Evolutionary conservation across 2,797 vertebrate genomes (phyloP).

Genomic region (Harpagifer antarcticus): DNA sequence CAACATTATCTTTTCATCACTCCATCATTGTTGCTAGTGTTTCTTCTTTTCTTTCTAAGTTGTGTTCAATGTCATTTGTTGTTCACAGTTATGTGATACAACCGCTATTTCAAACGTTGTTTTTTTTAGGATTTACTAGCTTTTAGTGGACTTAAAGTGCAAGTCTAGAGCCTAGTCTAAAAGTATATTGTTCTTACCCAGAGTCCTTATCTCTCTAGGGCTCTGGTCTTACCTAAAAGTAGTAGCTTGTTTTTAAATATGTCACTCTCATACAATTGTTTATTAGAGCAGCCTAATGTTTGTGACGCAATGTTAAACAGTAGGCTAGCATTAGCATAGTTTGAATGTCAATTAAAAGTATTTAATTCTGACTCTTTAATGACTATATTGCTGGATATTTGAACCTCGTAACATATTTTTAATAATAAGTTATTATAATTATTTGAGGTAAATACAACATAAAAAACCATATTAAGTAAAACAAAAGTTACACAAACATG

Average conservation of each 20-base stretch:
- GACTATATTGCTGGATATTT: not conserved
- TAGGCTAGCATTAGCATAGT: not conserved
- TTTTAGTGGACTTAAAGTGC: not conserved
- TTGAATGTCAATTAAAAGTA: not conserved
- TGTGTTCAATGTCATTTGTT: not conserved
- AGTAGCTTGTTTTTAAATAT: not conserved
- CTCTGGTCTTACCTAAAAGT: not conserved
- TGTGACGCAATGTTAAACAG: not conserved
- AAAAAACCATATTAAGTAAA: not conserved
- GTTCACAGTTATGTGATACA: not conserved
- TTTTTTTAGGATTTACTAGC: not conserved
- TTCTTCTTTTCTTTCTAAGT: not conserved
- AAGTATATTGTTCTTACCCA: not conserved
- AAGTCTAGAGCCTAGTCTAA: not conserved
- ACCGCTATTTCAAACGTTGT: not conserved
- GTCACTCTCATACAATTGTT: no score
- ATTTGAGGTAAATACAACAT: not conserved
- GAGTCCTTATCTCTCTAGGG: no score
- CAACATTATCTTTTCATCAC: not conserved
- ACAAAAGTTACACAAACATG: not conserved
- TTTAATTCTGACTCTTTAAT: not conserved
- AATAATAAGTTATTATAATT: not conserved
- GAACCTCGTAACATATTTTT: not conserved
- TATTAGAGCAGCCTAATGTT: not conserved
- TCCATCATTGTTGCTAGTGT: constrained; percentile 2